Evolutionary conservation across 2,888 invertebrate genomes (phyloP), one percentile per base, ranked within the genome.

Genomic region (Chrysomela aeneicollis): DNA sequence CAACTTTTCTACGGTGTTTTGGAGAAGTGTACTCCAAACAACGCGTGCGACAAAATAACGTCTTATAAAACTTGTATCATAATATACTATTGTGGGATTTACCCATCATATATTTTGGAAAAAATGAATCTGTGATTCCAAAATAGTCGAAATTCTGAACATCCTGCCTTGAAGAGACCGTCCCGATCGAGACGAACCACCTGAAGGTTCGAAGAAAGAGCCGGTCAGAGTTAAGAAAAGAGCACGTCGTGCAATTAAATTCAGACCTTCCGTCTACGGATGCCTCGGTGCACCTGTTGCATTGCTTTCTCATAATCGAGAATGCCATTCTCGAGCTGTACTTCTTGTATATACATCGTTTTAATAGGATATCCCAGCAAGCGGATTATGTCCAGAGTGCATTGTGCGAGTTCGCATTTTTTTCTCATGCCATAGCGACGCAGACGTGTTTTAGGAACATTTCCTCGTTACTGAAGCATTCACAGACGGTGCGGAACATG

Each of bases 271-370:
- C 17, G 55, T 42, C 21, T 42, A 17, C 55, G 55, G 55, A 54
- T 55, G 55, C 42, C 21, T 46, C 47, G 30, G 54, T 47, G 54
- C 59, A 63, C 63, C 63, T 63, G 63, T 63, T 63, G 42, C 54
- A 37, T 63, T 63, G 59, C 63, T 21, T 63, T 59, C 59, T 59
- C 58, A 58, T 63, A 53, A 49, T 51, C 42, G 50, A 59, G 63
- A 63, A 63, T 59, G 59, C 59, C 63, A 59, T 59, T 59, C 59
- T 35, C 42, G 42, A 55, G 54, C 37, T 54, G 63, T 59, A 59
- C 26, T 57, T 17, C 57, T 57, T 46, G 57, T 47, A 46, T n/a
- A n/a, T 57, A 57, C 53, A 63, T 59, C 30, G 21, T 53, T 37
- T 58, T 63, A 63, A 49, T 46, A 50, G 59, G 53, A 53, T 42